phyloP scores from a whole-genome alignment of 2,888 invertebrate genomes.

The Lymantria monacha region DNA sequence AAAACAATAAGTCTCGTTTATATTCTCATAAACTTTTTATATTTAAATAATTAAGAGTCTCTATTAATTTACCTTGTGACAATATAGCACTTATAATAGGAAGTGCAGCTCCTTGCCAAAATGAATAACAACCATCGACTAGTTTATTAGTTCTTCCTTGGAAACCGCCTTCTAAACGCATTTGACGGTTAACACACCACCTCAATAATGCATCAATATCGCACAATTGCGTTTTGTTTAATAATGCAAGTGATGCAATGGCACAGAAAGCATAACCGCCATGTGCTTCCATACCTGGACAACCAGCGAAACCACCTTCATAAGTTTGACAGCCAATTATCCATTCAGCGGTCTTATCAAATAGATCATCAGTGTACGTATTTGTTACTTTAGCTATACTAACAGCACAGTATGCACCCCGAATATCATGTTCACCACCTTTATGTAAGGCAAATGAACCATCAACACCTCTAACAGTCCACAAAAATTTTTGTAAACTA shows the following conservation, averaged over 20 bases:
- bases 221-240: constrained; percentile 89
- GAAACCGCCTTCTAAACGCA: constrained; percentile 97
- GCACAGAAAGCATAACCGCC: constrained; percentile 99
- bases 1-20: background rate
- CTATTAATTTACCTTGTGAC: constrained; percentile 62
- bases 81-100: constrained; percentile 92
- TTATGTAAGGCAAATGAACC: constrained; percentile 96
- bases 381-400: constrained; percentile 94
- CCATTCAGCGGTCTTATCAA: constrained; percentile 95
- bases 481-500: constrained; percentile 89
- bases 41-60: background rate
- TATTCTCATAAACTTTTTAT: too few relatives aligned
- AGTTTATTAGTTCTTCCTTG: constrained; percentile 98
- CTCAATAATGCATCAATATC: constrained; percentile 89
- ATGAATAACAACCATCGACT: constrained; percentile 99
- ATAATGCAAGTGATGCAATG: constrained; percentile 92
- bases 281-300: constrained; percentile 95
- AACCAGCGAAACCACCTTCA: constrained; percentile 98
- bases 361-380: constrained; percentile 88
- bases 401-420: constrained; percentile 98
- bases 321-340: constrained; percentile 97
- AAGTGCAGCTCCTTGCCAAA: constrained; percentile 98
- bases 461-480: constrained; percentile 88
- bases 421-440: constrained; percentile 96
- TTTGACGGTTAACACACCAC: constrained; percentile 96